Conservation (phyloP, 2,888 invertebrate genomes). For the Labia minor region DNA sequence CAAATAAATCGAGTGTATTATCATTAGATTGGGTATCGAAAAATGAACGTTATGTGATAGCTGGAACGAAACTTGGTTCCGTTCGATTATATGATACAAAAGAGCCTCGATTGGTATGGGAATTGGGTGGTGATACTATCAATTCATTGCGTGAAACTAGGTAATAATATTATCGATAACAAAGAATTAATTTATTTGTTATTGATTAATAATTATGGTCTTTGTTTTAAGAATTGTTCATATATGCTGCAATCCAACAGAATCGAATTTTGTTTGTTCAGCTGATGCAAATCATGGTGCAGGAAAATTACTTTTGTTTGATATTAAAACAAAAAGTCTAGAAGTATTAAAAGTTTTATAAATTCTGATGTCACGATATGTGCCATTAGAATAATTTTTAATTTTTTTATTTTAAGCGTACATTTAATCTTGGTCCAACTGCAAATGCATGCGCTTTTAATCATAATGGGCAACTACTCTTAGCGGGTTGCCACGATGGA, state of each 20-base stretch:
- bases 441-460: constrained; percentile 45
- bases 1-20: constrained; percentile 42
- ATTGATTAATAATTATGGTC: neutral
- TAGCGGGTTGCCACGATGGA: constrained; percentile 48
- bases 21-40: constrained; percentile 50
- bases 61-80: constrained; percentile 45
- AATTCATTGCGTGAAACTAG: constrained; percentile 26
- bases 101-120: constrained; percentile 46
- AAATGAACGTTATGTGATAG: constrained; percentile 45
- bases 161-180: constrained; percentile 21
- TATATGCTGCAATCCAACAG: constrained; percentile 42
- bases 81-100: constrained; percentile 47
- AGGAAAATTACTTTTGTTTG: constrained; percentile 46
- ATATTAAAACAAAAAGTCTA: constrained; percentile 44
- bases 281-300: constrained; percentile 34
- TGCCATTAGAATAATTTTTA: constrained; percentile 13
- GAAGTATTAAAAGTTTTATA: constrained; percentile 34
- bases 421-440: neutral
- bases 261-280: constrained; percentile 40
- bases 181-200: neutral
- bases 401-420: constrained; percentile 15
- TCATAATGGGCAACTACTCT: constrained; percentile 47
- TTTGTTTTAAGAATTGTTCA: constrained; percentile 36
- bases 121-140: constrained; percentile 37
- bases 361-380: neutral